Evolutionary conservation across 1,140 invertebrate species (phyloP), one percentile per base, ranked within the genome.

Genomic region (Teleopsis dalmanni): DNA sequence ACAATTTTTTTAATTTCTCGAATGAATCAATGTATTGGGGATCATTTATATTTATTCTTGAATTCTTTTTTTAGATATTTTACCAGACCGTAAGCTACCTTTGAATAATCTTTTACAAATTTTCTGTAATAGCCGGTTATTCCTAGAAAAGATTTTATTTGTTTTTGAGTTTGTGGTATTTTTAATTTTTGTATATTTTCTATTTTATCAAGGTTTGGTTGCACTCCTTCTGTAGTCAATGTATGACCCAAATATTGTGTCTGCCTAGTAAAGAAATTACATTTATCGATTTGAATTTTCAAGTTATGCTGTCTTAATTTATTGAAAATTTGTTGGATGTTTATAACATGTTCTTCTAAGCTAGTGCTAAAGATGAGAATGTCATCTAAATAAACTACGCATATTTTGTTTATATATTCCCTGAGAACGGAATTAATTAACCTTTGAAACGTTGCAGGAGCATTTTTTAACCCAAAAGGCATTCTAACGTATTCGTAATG

Each of bases 231-330:
- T 3, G 11, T 42, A 9, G 38, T 41, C 9, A 41, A 9, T 2
- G 25, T 27, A n/a, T 42, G 40, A 13, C 40, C 40, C 23, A 42
- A 27, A 42, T 23, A 42, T 16, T 42, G 9, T 14, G 40, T 42
- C 25, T 49, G 44, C 60, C 62, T 56, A 51, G 55, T 57, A 9
- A 72, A 47, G 57, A 76, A 76, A 46, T 72, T 59, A 45, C 73
- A 76, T 59, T 77, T 76, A 16, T 64, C 59, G 0, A 68, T 69
- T 57, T 76, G 64, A 18, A 75, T 26, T 57, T 74, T 73, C 23
- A 76, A 54, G 47, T 52, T 42, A 41, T 37, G 7, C 14, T 22
- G n/a, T 8, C 19, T 4, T 22, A 42, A 14, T 42, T 13, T 29
- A 1, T 42, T 37, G 10, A 48, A 36, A 4, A 35, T 42, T 35